Evolutionary conservation across 2,113 vertebrate genomes (phyloP).

Genomic region (Anguilla japonica): DNA sequence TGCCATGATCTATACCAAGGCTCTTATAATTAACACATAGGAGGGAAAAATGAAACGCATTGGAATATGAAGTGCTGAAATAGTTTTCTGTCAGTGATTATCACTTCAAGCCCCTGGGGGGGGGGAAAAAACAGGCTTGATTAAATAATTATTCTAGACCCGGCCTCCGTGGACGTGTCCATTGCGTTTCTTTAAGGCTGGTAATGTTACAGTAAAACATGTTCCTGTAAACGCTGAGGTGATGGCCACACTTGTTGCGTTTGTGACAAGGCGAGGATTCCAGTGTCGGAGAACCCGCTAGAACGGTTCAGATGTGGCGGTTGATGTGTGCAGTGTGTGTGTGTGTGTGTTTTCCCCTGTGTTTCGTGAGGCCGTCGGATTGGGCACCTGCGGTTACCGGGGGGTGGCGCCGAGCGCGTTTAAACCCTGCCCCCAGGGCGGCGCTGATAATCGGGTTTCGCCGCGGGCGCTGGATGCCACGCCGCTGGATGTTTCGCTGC

Average conservation of each 20-base stretch:
- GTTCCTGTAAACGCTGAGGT: not conserved
- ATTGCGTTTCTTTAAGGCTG: not conserved
- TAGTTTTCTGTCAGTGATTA: not conserved
- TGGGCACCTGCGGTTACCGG: not conserved
- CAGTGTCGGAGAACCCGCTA: not conserved
- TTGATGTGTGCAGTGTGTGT: not conserved
- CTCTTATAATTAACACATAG: not conserved
- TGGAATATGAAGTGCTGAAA: not conserved
- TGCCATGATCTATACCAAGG: not conserved
- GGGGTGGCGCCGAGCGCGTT: constrained; percentile 20
- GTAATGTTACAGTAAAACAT: not conserved
- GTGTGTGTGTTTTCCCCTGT: not conserved
- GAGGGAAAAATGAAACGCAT: not conserved
- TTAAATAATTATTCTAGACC: not conserved
- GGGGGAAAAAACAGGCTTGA: not conserved
- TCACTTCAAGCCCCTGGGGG: not conserved
- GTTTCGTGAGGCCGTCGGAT: not conserved
- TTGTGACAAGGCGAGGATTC: not conserved
- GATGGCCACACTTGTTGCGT: not conserved
- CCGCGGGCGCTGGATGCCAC: constrained; percentile 21
- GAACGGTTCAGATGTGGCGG: not conserved
- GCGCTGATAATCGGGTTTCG: constrained; percentile 32
- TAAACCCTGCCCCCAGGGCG: not conserved
- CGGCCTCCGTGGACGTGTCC: not conserved
- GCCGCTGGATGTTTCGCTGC: constrained; percentile 4